phyloP scores from a whole-genome alignment of 2,888 invertebrate genomes.

The Agrochola lota region DNA sequence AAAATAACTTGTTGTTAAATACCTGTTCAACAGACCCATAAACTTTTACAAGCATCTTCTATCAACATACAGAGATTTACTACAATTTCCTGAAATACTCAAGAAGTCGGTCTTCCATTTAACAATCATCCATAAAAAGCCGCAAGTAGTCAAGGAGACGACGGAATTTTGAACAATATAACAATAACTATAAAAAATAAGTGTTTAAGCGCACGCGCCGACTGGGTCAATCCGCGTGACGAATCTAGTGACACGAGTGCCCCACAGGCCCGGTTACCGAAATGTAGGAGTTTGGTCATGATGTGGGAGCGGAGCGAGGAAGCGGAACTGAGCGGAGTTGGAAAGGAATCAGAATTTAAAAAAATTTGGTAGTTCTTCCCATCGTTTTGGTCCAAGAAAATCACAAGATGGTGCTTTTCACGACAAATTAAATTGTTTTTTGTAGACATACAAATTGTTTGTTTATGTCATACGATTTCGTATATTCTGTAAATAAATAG shows the following conservation, averaged over 20 bases:
- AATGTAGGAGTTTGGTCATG: constrained; percentile 46
- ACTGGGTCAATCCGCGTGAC: constrained; percentile 82
- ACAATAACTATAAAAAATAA: constrained; percentile 67
- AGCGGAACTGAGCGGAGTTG: neutral
- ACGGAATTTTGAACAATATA: constrained; percentile 57
- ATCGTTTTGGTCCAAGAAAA: neutral
- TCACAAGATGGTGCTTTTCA: neutral
- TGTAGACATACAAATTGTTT: neutral
- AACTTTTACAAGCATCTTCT: neutral
- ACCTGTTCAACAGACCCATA: neutral
- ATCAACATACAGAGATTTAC: constrained; percentile 1
- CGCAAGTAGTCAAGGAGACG: constrained; percentile 45
- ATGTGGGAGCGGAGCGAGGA: constrained; percentile 50
- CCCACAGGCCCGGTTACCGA: constrained; percentile 75
- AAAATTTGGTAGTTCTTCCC: no score
- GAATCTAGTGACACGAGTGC: constrained; percentile 81
- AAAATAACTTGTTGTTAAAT: neutral
- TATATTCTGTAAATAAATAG: neutral
- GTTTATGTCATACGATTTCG: neutral
- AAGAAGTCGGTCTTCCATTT: constrained; percentile 1
- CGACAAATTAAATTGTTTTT: neutral
- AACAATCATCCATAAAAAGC: constrained; percentile 31
- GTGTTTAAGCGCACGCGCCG: constrained; percentile 77
- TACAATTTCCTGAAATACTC: constrained; percentile 2
- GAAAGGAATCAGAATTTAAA: neutral